Base-by-base conservation (phyloP, 1,140 invertebrate genomes). In the Tachypleus tridentatus region DNA sequence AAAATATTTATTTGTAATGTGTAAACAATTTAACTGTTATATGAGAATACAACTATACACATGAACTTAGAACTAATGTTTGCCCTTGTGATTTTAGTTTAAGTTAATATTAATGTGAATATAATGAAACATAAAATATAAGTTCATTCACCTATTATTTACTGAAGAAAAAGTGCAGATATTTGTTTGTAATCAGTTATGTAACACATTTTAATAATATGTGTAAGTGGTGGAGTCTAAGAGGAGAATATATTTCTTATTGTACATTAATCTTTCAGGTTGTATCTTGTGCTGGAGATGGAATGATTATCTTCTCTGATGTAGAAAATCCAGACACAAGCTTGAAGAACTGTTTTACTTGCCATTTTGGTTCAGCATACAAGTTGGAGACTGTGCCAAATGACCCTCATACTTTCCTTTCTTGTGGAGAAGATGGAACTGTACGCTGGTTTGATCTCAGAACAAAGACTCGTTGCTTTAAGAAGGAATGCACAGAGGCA, bases 401-500 rank as follows among this genome's bases (percentile, higher is more conserved):
- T 72, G 88, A 89, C 70, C 82, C 87, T 0, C 76, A 87, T 72
- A 85, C 81, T 61, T 93, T 93, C 76, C 75, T 93, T 58, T 90
- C 87, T 66, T 93, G 90, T 77, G 89, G 90, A 29, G 89, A 93
- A 76, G 91, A 94, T 79, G 85, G 85, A n/a, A 91, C 88, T n/a
- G 88, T 93, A 4, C 81, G 91, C 61, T 87, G 84, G 78, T 92
- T 89, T 78, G 89, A 93, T 56, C 3, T 68, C 10, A 51, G 67
- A 51, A 63, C 56, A 4, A 68, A 68, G 56, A 65, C 61, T 8
- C 58, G 47, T n/a, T 68, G 67, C 54, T 5, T 3, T 61, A 78
- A 78, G 60, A 69, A 77, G 3, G 78, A 79, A 67, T 87, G 86
- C 72, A 81, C 78, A 75, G 84, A 86, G 72, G 85, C 29, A 29